Evolutionary conservation across 2,888 invertebrate species (phyloP).

Genomic region (Pheosia tremula): DNA sequence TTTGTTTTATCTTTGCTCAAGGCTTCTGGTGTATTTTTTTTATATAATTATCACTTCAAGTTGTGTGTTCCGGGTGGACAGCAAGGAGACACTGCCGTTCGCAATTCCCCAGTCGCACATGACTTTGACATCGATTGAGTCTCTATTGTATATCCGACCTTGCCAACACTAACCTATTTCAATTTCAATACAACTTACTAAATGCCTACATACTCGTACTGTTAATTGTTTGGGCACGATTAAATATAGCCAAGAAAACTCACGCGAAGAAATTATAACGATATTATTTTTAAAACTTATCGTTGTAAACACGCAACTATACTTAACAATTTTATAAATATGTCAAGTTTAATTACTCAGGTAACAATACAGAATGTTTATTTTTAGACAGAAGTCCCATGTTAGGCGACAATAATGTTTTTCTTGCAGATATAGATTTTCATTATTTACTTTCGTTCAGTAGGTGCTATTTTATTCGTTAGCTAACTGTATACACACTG

Average conservation of each 20-base stretch:
- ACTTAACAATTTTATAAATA: constrained; percentile 20
- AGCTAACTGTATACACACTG: too few relatives aligned
- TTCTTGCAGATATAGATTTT: neutral
- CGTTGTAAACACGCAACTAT: constrained; percentile 30
- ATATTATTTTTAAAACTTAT: constrained; percentile 24
- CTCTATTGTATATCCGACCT: constrained; percentile 34
- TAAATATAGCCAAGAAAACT: constrained; percentile 36
- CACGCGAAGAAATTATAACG: constrained; percentile 40
- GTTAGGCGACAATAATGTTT: constrained; percentile 28
- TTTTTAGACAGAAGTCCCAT: constrained; percentile 13
- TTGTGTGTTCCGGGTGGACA: constrained; percentile 17
- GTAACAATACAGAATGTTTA: constrained; percentile 18
- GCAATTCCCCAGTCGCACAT: constrained; percentile 33
- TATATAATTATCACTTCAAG: constrained; percentile 8
- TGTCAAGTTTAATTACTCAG: constrained; percentile 17
- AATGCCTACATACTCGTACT: constrained; percentile 18
- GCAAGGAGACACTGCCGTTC: constrained; percentile 31
- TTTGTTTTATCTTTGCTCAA: too few relatives aligned
- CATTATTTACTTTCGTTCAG: neutral
- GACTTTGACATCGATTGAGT: constrained; percentile 34
- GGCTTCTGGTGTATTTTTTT: too few relatives aligned
- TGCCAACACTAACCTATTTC: constrained; percentile 33
- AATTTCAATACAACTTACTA: constrained; percentile 32
- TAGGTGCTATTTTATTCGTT: too few relatives aligned
- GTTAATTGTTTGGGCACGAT: constrained; percentile 36